phyloP scores from a whole-genome alignment of 92 coral and sea anemone species.

The Porites cylindrica region DNA sequence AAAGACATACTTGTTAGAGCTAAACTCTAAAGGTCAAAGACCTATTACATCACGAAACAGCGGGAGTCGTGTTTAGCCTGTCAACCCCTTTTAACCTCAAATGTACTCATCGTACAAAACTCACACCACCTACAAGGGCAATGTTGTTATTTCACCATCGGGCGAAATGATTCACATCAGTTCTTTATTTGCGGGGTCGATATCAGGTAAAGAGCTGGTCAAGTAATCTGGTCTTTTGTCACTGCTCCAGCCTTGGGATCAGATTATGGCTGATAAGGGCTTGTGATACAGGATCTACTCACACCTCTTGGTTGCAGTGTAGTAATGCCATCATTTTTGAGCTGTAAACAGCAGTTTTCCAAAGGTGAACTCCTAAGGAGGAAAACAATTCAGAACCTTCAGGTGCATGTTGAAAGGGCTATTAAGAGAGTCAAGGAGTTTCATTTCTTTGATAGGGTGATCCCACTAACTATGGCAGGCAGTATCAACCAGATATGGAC shows the following conservation, averaged over 20 bases:
- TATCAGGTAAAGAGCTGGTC: conserved; percentile 74
- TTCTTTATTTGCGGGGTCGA: conserved; percentile 57
- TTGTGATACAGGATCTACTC: conserved; percentile 46
- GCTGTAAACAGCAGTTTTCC: conserved; percentile 55
- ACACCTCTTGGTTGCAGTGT: conserved; percentile 56
- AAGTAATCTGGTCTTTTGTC: conserved; percentile 58
- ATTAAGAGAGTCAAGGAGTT: conserved; percentile 64
- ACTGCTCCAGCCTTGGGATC: conserved; percentile 67
- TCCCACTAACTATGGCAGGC: conserved; percentile 69
- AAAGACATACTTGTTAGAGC: no score
- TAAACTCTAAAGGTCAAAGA: no score
- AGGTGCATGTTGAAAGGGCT: conserved; percentile 66
- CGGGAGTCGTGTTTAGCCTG: no score
- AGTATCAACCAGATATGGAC: conserved; percentile 71
- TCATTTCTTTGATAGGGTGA: conserved; percentile 64
- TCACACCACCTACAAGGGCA: conserved; percentile 70
- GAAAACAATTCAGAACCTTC: conserved; percentile 63
- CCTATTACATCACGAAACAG: no score
- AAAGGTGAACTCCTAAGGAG: conserved; percentile 60
- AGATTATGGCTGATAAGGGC: conserved; percentile 68
- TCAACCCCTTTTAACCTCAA: background rate
- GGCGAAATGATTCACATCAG: conserved; percentile 72
- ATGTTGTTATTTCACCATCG: conserved; percentile 65
- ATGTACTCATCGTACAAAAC: conserved; percentile 56
- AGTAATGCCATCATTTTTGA: conserved; percentile 61